phyloP scores from a whole-genome alignment of 2,797 vertebrate genomes.

The Melanotaenia maccullochi region DNA sequence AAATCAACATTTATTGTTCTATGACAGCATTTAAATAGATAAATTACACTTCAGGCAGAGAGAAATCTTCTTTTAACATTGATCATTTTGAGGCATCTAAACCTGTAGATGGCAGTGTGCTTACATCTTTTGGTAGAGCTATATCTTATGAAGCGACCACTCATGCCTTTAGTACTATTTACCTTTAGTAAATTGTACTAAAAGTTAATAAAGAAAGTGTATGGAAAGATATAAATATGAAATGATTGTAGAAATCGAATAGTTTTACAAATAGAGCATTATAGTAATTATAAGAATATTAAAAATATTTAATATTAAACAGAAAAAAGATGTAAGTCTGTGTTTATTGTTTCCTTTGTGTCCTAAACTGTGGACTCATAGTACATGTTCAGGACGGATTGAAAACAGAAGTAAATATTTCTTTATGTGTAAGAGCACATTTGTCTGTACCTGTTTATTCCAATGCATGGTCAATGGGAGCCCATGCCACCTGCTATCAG shows the following conservation, averaged over 20 bases:
- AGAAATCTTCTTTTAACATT: not conserved
- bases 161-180: no score
- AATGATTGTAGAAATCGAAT: not conserved
- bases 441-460: not conserved
- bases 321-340: not conserved
- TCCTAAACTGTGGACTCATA: not conserved
- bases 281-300: not conserved
- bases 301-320: not conserved
- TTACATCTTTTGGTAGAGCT: constrained; percentile 10
- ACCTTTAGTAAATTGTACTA: not conserved
- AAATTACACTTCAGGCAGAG: not conserved
- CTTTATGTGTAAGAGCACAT: not conserved
- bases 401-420: not conserved
- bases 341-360: not conserved
- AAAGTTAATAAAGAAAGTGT: not conserved
- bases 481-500: not conserved
- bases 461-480: not conserved
- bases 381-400: not conserved
- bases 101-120: constrained; percentile 37
- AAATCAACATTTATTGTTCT: not conserved
- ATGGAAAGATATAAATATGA: not conserved
- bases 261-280: not conserved
- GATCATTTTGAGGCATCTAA: not conserved
- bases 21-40: not conserved
- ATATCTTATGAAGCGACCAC: not conserved